Percentiles rank a stretch among this genome's conserved stretches.
Conservation (phyloP, 2,797 vertebrate genomes). For the Fundulus diaphanus region DNA sequence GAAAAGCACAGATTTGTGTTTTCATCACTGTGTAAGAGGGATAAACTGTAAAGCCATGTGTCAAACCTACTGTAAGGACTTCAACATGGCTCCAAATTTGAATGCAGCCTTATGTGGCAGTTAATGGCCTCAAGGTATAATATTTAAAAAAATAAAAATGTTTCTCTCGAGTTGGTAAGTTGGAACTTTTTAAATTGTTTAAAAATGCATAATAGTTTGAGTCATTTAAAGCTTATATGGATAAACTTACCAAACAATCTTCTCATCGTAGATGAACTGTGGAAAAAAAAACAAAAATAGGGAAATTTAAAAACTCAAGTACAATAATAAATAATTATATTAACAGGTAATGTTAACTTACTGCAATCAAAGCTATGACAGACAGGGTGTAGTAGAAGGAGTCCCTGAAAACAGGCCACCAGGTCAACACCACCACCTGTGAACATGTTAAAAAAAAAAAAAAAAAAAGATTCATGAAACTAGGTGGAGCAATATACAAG, state of each 20-base stretch:
- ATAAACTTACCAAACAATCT: conserved; percentile 83
- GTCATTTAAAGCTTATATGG: not conserved
- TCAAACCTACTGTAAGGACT: not conserved
- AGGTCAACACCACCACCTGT: conserved; percentile 93
- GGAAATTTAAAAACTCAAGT: not conserved
- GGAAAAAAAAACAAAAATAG: not conserved
- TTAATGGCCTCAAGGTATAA: not conserved
- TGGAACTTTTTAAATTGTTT: not conserved
- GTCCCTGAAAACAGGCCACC: conserved; percentile 96
- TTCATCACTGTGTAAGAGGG: not conserved
- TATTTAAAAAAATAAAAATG: too few relatives aligned
- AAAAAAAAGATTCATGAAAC: not conserved
- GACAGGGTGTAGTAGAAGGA: conserved; percentile 94
- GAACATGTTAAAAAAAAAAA: not conserved
- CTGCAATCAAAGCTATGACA: conserved; percentile 91
- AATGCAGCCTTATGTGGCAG: too few relatives aligned
- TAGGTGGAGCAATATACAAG: not conserved
- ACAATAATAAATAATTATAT: not conserved
- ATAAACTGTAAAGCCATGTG: not conserved
- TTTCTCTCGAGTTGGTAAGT: too few relatives aligned
- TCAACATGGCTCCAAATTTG: too few relatives aligned
- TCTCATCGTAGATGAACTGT: conserved; percentile 84
- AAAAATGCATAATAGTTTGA: not conserved
- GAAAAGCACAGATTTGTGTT: too few relatives aligned
- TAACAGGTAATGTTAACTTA: conserved; percentile 77